Conservation (phyloP, 37 sponge, comb jelly and placozoan species). For the Beroe ovata region DNA sequence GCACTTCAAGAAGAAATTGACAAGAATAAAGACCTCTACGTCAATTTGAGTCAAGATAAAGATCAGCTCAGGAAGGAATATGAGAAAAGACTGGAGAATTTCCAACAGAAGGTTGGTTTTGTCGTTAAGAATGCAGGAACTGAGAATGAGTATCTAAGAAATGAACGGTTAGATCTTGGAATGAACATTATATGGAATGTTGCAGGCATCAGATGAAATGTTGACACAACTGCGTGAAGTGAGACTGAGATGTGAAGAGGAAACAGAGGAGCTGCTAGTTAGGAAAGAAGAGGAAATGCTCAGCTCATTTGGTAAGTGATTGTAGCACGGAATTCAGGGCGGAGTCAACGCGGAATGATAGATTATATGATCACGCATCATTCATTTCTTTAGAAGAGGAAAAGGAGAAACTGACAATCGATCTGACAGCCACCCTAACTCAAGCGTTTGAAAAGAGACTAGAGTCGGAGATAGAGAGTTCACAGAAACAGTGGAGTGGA, state of each 20-base stretch:
- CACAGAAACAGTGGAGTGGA: conserved; percentile 63
- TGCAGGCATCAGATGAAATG: conserved; percentile 55
- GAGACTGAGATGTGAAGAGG: neutral
- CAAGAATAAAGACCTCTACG: conserved; percentile 14
- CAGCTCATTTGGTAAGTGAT: conserved; percentile 15
- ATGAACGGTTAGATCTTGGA: too few species aligned
- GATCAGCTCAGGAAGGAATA: conserved; percentile 20
- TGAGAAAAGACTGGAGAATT: conserved; percentile 31
- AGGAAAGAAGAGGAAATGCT: conserved; percentile 59
- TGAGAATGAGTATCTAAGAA: too few species aligned
- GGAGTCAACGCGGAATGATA: too few species aligned
- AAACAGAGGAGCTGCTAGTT: neutral
- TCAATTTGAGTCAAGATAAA: conserved; percentile 28
- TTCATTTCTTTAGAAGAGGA: conserved; percentile 56
- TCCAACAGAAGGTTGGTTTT: conserved; percentile 56
- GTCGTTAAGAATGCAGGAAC: too few species aligned
- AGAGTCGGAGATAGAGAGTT: conserved; percentile 26
- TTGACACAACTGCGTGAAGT: conserved; percentile 18
- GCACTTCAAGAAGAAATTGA: conserved; percentile 42
- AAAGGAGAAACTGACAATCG: neutral
- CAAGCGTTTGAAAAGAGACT: neutral
- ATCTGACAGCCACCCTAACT: neutral
- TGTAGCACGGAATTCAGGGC: neutral
- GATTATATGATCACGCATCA: too few species aligned
- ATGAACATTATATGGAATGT: neutral